Percentiles rank a stretch among this genome's conserved stretches.
Conservation (phyloP, 1,140 invertebrate genomes). For the Drosophila cardini region DNA sequence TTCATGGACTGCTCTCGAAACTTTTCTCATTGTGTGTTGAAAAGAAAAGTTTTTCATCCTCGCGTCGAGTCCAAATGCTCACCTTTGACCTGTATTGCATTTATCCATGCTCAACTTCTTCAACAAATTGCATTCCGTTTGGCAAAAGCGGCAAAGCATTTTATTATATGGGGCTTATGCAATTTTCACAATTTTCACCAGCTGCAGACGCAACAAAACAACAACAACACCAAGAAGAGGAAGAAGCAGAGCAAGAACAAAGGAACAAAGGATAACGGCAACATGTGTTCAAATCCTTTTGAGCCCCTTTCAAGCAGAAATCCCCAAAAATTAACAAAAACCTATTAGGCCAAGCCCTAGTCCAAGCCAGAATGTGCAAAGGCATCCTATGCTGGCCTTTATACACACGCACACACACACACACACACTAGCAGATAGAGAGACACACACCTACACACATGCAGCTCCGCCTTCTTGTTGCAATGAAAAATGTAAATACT, state of each 20-base stretch:
- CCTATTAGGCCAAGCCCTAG: slow-evolving; percentile 70
- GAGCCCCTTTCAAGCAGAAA: slow-evolving; percentile 66
- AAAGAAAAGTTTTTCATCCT: slow-evolving; percentile 29
- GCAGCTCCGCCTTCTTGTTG: slow-evolving; percentile 29
- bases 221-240: slow-evolving; percentile 21
- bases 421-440: too few relatives aligned
- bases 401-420: too few relatives aligned
- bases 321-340: slow-evolving; percentile 78
- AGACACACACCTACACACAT: neutral
- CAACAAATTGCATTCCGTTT: slow-evolving; percentile 28
- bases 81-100: slow-evolving; percentile 64
- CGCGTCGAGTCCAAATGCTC: slow-evolving; percentile 11
- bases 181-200: slow-evolving; percentile 61
- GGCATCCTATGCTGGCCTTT: slow-evolving; percentile 26
- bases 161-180: slow-evolving; percentile 74
- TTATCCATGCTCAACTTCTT: slow-evolving; percentile 4
- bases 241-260: slow-evolving; percentile 1
- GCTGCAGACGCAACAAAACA: slow-evolving; percentile 2
- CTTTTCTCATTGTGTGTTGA: slow-evolving; percentile 52
- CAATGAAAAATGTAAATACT: slow-evolving; percentile 80
- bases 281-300: slow-evolving; percentile 69
- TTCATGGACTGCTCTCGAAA: slow-evolving; percentile 21
- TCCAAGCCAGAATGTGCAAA: slow-evolving; percentile 51
- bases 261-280: slow-evolving; percentile 39
- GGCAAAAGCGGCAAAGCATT: slow-evolving; percentile 46